These are phyloP conservation scores for Aptenodytes patagonicus DNA, from an alignment of 2,113 vertebrate genomes.

Conservation along the genomic window DNA sequence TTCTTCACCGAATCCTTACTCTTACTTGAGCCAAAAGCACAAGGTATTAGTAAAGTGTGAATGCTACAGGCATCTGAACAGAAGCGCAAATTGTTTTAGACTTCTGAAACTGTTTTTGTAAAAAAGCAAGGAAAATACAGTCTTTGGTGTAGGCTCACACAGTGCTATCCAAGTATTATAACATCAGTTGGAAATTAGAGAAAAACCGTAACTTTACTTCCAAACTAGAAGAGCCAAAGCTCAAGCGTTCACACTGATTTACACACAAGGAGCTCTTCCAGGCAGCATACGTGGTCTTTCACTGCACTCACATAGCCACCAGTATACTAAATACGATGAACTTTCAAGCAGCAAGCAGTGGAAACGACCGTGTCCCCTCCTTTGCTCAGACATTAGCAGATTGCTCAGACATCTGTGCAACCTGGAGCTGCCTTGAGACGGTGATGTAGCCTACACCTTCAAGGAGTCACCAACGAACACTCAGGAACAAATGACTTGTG, in stretches of 20 bases:
- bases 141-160: background rate
- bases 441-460: background rate
- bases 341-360: background rate
- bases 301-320: background rate
- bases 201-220: background rate
- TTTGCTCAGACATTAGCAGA: background rate
- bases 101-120: background rate
- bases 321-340: background rate
- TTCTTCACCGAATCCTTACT: background rate
- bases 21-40: background rate
- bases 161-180: background rate
- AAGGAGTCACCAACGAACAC: background rate
- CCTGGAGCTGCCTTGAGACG: background rate
- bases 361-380: background rate
- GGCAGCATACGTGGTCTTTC: rapidly evolving
- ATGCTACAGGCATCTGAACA: background rate
- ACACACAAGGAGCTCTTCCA: background rate
- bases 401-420: background rate
- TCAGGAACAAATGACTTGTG: background rate
- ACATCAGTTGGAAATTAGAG: background rate
- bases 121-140: background rate
- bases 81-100: background rate
- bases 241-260: background rate
- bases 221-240: background rate
- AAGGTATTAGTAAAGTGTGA: background rate